phyloP scores from a whole-genome alignment of 2,797 vertebrate genomes.

The Labroides dimidiatus region DNA sequence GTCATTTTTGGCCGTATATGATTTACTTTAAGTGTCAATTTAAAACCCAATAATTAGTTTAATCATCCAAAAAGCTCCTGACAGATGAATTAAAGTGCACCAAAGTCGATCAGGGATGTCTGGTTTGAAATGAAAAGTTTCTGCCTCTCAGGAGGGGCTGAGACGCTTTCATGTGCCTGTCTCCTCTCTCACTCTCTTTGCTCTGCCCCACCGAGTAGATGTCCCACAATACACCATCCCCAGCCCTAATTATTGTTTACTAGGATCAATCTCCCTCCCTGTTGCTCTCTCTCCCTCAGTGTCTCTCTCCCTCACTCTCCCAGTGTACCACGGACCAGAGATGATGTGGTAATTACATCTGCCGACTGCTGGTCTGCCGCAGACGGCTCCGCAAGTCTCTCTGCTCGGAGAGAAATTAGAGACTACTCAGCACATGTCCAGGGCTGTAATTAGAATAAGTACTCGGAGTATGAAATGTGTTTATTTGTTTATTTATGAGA shows the following conservation, averaged over 20 bases:
- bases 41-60: not conserved
- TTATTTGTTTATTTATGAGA: conserved; percentile 82
- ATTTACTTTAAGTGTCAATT: not conserved
- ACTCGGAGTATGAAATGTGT: conserved; percentile 77
- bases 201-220: conserved; percentile 64
- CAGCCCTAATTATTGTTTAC: conserved; percentile 85
- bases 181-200: conserved; percentile 49
- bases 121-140: conserved; percentile 33
- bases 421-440: conserved; percentile 74
- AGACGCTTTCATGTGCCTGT: conserved; percentile 48
- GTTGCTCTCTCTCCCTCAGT: conserved; percentile 23
- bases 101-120: not conserved
- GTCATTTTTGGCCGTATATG: not conserved
- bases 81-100: not conserved
- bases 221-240: conserved; percentile 74
- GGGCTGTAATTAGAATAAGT: conserved; percentile 81
- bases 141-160: conserved; percentile 2
- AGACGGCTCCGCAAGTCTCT: conserved; percentile 79
- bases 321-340: conserved; percentile 71
- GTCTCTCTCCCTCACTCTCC: conserved; percentile 40
- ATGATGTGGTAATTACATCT: conserved; percentile 85
- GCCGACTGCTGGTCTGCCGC: conserved; percentile 78
- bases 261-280: conserved; percentile 70
- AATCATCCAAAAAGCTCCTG: not conserved
- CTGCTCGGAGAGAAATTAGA: conserved; percentile 78